A percentile compares a stretch with the other conserved stretches of the same genome.
These are phyloP conservation scores for Drosophila borealis DNA, from an alignment of 2,888 invertebrate species.

Conservation along the genomic window DNA sequence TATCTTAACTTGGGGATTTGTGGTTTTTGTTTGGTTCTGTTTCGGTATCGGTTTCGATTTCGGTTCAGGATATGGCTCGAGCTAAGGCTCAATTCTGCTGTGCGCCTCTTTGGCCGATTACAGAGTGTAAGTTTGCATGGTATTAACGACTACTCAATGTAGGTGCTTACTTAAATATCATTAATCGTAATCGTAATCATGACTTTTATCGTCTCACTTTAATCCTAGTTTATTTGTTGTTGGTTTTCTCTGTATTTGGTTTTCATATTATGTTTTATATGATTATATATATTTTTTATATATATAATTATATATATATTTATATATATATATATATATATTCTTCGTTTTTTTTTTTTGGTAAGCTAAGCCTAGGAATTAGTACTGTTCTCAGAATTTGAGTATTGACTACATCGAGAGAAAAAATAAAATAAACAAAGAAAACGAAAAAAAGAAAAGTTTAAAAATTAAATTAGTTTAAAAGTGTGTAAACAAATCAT, in stretches of 20 bases:
- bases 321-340: no score
- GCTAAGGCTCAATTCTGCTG: slow-evolving; percentile 19
- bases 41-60: slow-evolving; percentile 2
- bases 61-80: slow-evolving; percentile 14
- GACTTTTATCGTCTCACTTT: slow-evolving; percentile 19
- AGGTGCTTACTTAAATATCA: slow-evolving; percentile 14
- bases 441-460: slow-evolving; percentile 63
- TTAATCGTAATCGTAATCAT: slow-evolving; percentile 5
- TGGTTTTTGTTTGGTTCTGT: slow-evolving; percentile 4
- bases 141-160: background rate
- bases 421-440: slow-evolving; percentile 47
- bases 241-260: slow-evolving; percentile 29
- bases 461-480: slow-evolving; percentile 60
- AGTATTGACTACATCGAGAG: slow-evolving; percentile 77
- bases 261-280: slow-evolving; percentile 29
- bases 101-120: slow-evolving; percentile 12
- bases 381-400: slow-evolving; percentile 79
- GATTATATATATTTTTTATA: slow-evolving; percentile 15
- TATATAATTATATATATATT: background rate
- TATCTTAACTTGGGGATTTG: slow-evolving; percentile 9
- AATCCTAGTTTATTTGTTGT: slow-evolving; percentile 25
- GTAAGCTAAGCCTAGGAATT: slow-evolving; percentile 69
- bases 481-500: slow-evolving; percentile 47
- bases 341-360: slow-evolving; percentile 20
- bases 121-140: background rate